Evolutionary conservation across 2,797 vertebrate species (phyloP), one percentile per base, ranked within the genome.

Genomic region (Tokudaia muenninki): DNA sequence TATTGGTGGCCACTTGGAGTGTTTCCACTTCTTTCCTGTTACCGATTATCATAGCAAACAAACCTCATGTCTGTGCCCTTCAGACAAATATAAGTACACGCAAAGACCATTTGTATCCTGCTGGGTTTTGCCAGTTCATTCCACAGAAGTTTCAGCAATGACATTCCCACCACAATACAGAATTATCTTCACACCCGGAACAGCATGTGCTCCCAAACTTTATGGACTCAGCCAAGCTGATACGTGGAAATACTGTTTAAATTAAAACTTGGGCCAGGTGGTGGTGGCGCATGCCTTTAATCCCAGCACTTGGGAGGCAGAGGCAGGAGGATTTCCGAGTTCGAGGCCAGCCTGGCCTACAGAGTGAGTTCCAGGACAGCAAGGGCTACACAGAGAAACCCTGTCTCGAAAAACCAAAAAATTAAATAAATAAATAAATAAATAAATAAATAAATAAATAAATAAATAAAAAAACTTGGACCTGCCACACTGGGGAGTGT

Each of bases 161-260:
- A 65, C 3, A 50, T 47, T 92, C 31, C 34, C 12, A 31, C 44
- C 29, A 55, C 61, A 84, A 0, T 10, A 31, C 31, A 31, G 1
- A 13, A 12, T 14, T 72, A 0, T 29, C 22, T 82, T 65, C n/a
- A 72, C 10, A n/a, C 29, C 13, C 79, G 14, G 1, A 29, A 9
- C 74, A 90, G 29, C 13, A 6, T 87, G 26, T 70, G 6, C 82
- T 81, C 67, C 52, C 24, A 82, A 10, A 91, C 44, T 84, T 86
- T n/a, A 77, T 61, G 41, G 6, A 89, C 31, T 61, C 87, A 41
- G 50, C 34, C 37, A 88, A 21, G 74, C 21, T 81, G 44, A 81
- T 75, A 34, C 55, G 44, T 95, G 50, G 84, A 96, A 90, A 74
- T 95, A 50, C 17, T 75, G 61, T 91, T 94, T 95, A 55, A 57